Conservation (phyloP, 2,888 invertebrate genomes). For the Adineta ricciae region DNA sequence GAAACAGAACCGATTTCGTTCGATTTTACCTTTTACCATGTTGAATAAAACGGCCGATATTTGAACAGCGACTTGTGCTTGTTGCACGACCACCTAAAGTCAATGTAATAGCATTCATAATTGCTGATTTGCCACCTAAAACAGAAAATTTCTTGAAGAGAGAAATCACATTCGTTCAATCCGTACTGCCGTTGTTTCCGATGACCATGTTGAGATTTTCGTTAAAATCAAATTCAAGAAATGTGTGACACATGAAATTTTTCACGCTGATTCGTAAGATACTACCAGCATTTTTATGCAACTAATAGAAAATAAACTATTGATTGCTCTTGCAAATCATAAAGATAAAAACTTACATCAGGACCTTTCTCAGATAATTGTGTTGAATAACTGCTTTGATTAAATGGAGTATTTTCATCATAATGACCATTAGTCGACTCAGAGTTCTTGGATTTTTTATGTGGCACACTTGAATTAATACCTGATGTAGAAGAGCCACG, state of each 20-base stretch:
- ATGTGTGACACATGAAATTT: slow-evolving; percentile 85
- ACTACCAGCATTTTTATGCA: slow-evolving; percentile 50
- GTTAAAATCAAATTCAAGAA: slow-evolving; percentile 45
- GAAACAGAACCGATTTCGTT: too few species aligned
- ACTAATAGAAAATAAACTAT: too few species aligned
- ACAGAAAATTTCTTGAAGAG: slow-evolving; percentile 31
- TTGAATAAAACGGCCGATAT: neutral
- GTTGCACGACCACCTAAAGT: slow-evolving; percentile 69
- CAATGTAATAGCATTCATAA: slow-evolving; percentile 71
- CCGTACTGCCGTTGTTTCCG: slow-evolving; percentile 55
- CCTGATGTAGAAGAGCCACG: neutral
- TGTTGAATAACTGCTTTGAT: neutral
- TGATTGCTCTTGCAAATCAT: too few species aligned
- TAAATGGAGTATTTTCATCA: neutral
- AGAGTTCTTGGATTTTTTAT: neutral
- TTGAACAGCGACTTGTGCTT: slow-evolving; percentile 39
- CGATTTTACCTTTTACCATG: slow-evolving; percentile 62
- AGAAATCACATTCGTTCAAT: too few species aligned
- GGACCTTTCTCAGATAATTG: neutral
- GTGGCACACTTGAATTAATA: neutral
- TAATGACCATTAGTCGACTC: neutral
- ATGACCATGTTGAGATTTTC: slow-evolving; percentile 64
- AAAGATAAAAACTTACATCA: neutral
- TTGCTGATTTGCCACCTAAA: slow-evolving; percentile 80
- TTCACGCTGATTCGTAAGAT: slow-evolving; percentile 58